Conservation (phyloP, 1,140 invertebrate genomes). For the Nasonia longicornis region DNA sequence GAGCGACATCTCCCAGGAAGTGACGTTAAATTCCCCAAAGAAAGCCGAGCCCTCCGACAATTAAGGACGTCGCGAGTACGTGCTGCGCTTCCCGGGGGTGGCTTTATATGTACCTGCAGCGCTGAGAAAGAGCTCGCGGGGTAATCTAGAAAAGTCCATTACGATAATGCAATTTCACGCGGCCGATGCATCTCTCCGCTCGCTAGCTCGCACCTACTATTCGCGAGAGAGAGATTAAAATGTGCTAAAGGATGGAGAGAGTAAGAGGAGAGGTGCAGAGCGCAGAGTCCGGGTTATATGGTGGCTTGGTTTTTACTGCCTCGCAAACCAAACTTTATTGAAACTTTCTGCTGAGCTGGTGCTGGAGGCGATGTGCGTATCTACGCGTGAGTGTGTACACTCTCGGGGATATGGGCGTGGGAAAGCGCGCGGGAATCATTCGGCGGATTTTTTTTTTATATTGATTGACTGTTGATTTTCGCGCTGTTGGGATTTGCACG, state of each 20-base stretch:
- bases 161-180: conserved; percentile 42
- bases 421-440: neutral
- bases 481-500: no score
- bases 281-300: neutral
- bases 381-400: no score
- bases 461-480: neutral
- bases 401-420: no score
- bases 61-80: neutral
- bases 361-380: neutral
- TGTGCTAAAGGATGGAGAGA: neutral
- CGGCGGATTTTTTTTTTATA: neutral
- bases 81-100: neutral
- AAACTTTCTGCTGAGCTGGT: neutral
- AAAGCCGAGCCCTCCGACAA: neutral
- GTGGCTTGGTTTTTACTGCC: neutral
- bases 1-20: neutral
- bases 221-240: neutral
- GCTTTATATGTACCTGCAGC: neutral
- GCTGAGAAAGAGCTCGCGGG: neutral
- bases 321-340: neutral
- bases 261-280: neutral
- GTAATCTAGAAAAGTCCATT: conserved; percentile 42
- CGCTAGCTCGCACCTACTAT: neutral
- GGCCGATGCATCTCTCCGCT: neutral
- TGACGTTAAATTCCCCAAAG: neutral